Conservation (phyloP, 1,140 invertebrate species). For the Drosophila bocqueti region DNA sequence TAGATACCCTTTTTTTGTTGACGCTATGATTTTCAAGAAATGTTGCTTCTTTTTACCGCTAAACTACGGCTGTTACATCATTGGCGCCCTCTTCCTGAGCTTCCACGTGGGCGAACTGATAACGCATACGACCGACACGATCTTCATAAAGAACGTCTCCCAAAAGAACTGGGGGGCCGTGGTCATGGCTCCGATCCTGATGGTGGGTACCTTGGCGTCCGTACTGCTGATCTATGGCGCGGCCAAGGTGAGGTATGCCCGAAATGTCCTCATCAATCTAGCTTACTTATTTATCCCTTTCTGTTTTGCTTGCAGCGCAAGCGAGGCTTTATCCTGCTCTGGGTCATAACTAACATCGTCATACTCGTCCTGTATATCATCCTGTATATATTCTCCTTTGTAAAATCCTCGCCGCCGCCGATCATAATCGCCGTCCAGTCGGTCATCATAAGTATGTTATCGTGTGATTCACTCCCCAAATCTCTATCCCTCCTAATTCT, state of each 20-base stretch:
- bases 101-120: constrained; percentile 51
- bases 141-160: constrained; percentile 46
- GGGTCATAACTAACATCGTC: constrained; percentile 25
- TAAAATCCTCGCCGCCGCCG: neutral
- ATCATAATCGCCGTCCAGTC: constrained; percentile 15
- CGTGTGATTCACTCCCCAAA: neutral
- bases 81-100: constrained; percentile 27
- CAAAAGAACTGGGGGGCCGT: constrained; percentile 19
- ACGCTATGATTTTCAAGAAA: constrained; percentile 24
- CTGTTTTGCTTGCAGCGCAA: constrained; percentile 18
- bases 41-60: constrained; percentile 48
- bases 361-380: constrained; percentile 21
- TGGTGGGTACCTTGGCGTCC: constrained; percentile 22
- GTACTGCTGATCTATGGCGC: constrained; percentile 38
- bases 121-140: constrained; percentile 17
- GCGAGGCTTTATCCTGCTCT: constrained; percentile 28
- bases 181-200: constrained; percentile 24
- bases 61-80: constrained; percentile 29
- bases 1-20: neutral
- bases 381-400: constrained; percentile 11
- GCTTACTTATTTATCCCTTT: neutral
- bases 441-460: constrained; percentile 20
- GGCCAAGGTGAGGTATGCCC: constrained; percentile 33
- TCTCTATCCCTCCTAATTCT: neutral
- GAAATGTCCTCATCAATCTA: neutral